Percentiles rank a stretch among this genome's conserved stretches.
Conservation (phyloP, 2,113 vertebrate species). For the Brachirus orientalis region DNA sequence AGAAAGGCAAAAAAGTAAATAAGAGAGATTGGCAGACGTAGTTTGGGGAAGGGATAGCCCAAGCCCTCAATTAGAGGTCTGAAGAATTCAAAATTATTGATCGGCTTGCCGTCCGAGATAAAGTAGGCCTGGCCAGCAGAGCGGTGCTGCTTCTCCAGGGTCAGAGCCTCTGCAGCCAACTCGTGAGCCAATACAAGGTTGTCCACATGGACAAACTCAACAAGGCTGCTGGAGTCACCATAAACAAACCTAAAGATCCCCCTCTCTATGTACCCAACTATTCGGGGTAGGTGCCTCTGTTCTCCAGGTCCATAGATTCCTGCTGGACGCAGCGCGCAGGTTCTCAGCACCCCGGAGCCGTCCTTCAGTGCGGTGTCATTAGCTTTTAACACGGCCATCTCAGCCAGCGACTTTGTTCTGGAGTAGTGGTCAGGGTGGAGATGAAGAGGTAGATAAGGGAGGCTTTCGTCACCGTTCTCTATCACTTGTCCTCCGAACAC, state of each 20-base stretch:
- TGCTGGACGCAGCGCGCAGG: conserved; percentile 90
- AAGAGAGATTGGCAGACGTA: conserved; percentile 86
- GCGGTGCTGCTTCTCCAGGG: conserved; percentile 71
- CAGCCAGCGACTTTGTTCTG: conserved; percentile 92
- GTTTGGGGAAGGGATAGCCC: conserved; percentile 88
- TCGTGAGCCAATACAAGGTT: conserved; percentile 90
- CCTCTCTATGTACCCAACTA: conserved; percentile 89
- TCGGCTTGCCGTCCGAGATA: conserved; percentile 90
- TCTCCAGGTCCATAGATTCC: conserved; percentile 96
- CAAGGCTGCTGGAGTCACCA: conserved; percentile 86
- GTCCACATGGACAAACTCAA: conserved; percentile 95
- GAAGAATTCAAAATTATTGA: conserved; percentile 97
- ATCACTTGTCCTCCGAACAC: conserved; percentile 93
- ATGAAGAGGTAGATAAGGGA: conserved; percentile 92
- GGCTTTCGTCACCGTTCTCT: conserved; percentile 89
- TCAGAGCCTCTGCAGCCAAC: conserved; percentile 86
- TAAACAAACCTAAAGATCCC: conserved; percentile 92
- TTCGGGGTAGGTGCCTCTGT: conserved; percentile 92
- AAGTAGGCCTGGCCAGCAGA: conserved; percentile 95
- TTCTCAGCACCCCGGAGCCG: conserved; percentile 78
- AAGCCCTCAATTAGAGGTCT: conserved; percentile 91
- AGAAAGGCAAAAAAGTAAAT: conserved; percentile 91
- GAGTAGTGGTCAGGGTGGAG: conserved; percentile 95
- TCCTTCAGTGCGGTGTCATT: conserved; percentile 76
- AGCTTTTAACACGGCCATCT: conserved; percentile 89